These are phyloP conservation scores for Monodelphis domestica DNA, from an alignment of 2,797 vertebrate species.

Conservation along the genomic window DNA sequence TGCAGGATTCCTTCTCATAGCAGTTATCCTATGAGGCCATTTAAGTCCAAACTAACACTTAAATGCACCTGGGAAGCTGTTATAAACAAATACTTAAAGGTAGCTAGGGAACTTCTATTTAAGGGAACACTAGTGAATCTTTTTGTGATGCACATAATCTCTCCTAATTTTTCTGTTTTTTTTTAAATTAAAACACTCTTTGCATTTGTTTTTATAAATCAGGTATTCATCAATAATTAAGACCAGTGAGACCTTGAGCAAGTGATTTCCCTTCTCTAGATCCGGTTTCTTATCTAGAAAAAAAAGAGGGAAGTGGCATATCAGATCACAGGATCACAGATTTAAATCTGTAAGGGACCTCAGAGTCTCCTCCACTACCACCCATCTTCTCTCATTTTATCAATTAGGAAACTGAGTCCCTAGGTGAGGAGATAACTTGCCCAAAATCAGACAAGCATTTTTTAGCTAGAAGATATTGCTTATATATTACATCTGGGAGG, in stretches of 20 bases:
- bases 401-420: background rate
- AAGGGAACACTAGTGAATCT: background rate
- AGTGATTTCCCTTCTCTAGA: background rate
- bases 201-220: background rate
- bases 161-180: background rate
- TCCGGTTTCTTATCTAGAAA: background rate
- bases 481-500: background rate
- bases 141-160: background rate
- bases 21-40: background rate
- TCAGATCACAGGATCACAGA: background rate
- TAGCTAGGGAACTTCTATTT: background rate
- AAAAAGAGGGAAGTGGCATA: background rate
- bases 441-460: background rate
- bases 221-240: background rate
- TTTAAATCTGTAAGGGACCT: background rate
- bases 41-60: conserved; percentile 10
- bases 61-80: background rate
- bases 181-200: background rate
- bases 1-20: background rate
- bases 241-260: background rate
- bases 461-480: background rate
- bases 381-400: background rate
- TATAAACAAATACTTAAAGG: background rate
- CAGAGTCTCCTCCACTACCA: background rate
- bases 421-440: background rate